Evolutionary conservation across 2,888 invertebrate genomes (phyloP).

Genomic region (Pyrgus malvae): DNA sequence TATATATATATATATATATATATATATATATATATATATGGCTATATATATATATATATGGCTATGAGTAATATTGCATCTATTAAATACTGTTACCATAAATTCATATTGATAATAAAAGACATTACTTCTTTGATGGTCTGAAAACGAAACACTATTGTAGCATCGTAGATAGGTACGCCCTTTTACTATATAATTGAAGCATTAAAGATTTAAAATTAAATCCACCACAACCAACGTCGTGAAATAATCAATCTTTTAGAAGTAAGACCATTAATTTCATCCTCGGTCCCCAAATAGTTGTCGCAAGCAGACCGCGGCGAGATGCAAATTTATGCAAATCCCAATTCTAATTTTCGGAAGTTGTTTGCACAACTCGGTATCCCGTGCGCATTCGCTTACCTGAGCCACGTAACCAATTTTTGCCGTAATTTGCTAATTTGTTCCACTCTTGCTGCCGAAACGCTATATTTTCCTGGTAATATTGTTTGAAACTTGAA

Average conservation of each 20-base stretch:
- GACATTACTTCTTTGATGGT: too few relatives aligned
- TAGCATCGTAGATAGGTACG: too few relatives aligned
- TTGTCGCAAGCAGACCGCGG: slow-evolving; percentile 27
- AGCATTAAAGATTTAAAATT: too few relatives aligned
- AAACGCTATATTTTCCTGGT: not conserved
- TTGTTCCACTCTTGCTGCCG: not conserved
- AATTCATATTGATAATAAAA: too few relatives aligned
- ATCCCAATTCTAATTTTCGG: slow-evolving; percentile 37
- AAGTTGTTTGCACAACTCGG: slow-evolving; percentile 37
- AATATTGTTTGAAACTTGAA: not conserved
- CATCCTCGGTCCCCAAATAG: slow-evolving; percentile 20
- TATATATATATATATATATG: too few relatives aligned
- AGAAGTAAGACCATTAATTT: not conserved
- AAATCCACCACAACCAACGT: not conserved
- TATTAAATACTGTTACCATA: too few relatives aligned
- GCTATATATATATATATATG: too few relatives aligned
- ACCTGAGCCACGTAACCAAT: slow-evolving; percentile 31
- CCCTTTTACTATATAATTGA: too few relatives aligned
- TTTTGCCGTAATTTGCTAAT: slow-evolving; percentile 29
- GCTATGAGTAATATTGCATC: too few relatives aligned
- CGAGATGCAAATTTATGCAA: slow-evolving; percentile 38
- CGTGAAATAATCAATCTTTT: not conserved
- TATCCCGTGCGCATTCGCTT: slow-evolving; percentile 33
- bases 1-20: too few relatives aligned
- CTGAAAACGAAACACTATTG: too few relatives aligned